Evolutionary conservation across 2,797 vertebrate species (phyloP), one percentile per base, ranked within the genome.

Genomic region (Sebastes hubbsi): DNA sequence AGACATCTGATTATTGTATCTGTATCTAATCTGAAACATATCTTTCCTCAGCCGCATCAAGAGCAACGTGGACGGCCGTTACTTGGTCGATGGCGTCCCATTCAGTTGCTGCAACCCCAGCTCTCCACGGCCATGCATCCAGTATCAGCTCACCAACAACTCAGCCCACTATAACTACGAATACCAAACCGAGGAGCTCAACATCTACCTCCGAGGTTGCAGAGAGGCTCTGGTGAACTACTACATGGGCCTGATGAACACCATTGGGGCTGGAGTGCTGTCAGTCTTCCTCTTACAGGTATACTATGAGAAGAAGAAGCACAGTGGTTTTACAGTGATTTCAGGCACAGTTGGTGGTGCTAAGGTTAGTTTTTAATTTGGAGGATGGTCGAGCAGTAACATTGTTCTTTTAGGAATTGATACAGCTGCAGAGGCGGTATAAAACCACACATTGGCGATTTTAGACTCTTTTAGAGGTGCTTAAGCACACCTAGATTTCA

Each of bases 21-120:
- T 73, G 10, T 61, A 64, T 29, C 22, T 24, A 6, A 67, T 64
- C 22, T 67, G 13, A 79, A 42, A 29, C 29, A 32, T 0, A 24
- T 63, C 8, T 32, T 78, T 77, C 49, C 11, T 42, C 38, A 96
- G 96, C 75, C 95, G 95, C n/a, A 88, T 97, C 73, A 96, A 95
- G 85, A 97, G 96, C 91, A 97, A 97, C 1, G 95, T 97, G 75
- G 96, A 97, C 25, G 96, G 96, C 1, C 95, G 94, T 27, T 97
- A 97, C 87, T 84, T 97, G 88, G 52, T 96, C 9, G 96, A 97
- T 24, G 95, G 95, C 4, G 96, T 97, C 60, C 96, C 96, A 0
- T 97, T 97, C 91, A 97, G 96, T 64, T 97, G 96, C 93, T 97
- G 96, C 75, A 97, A 96, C 87, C 96, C 96, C 66, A 93, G 84